Base-by-base conservation (phyloP, 2,888 invertebrate genomes). In the Cerceris rybyensis region DNA sequence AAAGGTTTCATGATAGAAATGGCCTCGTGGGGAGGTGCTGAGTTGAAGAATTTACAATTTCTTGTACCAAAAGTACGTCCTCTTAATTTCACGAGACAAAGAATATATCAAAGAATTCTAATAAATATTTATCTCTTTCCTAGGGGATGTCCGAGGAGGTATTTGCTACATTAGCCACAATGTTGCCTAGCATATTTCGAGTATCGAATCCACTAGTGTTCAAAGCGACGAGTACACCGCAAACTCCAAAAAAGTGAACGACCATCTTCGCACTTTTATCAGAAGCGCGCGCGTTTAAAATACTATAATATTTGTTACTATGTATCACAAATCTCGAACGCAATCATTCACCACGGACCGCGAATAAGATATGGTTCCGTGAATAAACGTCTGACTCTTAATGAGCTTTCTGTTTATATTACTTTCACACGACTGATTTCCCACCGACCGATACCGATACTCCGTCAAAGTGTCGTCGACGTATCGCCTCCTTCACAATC, bases 1-100 rank as follows among this genome's bases (percentile, higher is more conserved):
- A 99, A 99, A 93, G 99, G 99, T 4, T 99, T 99, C 93, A 97
- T 99, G 97, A 98, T 99, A 93, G 99, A 99, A 94, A 98, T 98
- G 94, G 96, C 97, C 8, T 97, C 98, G 0, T 97, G 98, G 96
- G 98, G 98, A 78, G 98, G 98, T 46, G 96, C 97, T 0, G 97
- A 97, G 93, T 93, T 98, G 81, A 97, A 97, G 93, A 98, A 96
- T 91, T 94, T 98, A 42, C 96, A 96, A 91, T 97, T 97, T 91
- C 93, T 98, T 75, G 95, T 98, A 65, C 98, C 98, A 2, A 95
- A 96, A 93, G 96, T 96, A 92, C 88, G 74, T 67, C 0, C 4
- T 58, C 49, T 52, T 7, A 46, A 8, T 46, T 46, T 5, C 6
- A 46, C 46, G 46, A 28, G 28, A 28, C 28, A 28, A 28, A 28